Evolutionary conservation across 2,797 vertebrate species (phyloP), one percentile per base, ranked within the genome.

Genomic region (Urosaurus nigricauda): DNA sequence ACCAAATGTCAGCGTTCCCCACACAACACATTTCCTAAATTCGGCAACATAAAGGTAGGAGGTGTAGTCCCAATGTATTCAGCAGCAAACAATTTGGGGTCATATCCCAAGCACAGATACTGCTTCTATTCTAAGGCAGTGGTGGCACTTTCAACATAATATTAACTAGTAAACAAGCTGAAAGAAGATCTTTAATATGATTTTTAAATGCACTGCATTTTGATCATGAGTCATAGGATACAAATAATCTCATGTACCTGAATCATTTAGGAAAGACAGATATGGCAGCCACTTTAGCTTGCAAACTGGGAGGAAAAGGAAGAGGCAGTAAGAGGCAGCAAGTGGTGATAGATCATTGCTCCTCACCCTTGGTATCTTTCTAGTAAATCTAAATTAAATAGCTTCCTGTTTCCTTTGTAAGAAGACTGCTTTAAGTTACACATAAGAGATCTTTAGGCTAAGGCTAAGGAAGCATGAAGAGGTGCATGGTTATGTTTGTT

Each of bases 111-210:
- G 26, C 65, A 24, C 24, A 14, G 40, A 77, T 26, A 21, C 47
- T 29, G 75, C 24, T 43, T 47, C 74, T 77, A 8, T 43, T 77
- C 40, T 77, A 5, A 43, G 19, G 3, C 3, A 12, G n/a, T 92
- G 94, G 90, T 82, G 29, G 85, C 89, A 94, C 95, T 94, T 94
- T 90, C n/a, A 75, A 88, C 19, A 16, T 89, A 93, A 92, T 90
- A 88, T 92, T 85, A 0, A 5, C 93, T 88, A 94, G 89, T 0
- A 88, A 29, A 93, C 92, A 63, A 89, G 89, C 89, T 90, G 1
- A 85, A 91, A 89, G 92, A 92, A 89, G 93, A 93, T 94, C 89
- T 71, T 73, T 73, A n/a, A 21, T 9, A 73, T 53, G 47, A 71
- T 71, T 92, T 91, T 94, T 94, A 90, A 93, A 58, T 91, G 78